Evolutionary conservation across 2,113 vertebrate genomes (phyloP), one percentile per base, ranked within the genome.

Genomic region (Camarhynchus parvulus): DNA sequence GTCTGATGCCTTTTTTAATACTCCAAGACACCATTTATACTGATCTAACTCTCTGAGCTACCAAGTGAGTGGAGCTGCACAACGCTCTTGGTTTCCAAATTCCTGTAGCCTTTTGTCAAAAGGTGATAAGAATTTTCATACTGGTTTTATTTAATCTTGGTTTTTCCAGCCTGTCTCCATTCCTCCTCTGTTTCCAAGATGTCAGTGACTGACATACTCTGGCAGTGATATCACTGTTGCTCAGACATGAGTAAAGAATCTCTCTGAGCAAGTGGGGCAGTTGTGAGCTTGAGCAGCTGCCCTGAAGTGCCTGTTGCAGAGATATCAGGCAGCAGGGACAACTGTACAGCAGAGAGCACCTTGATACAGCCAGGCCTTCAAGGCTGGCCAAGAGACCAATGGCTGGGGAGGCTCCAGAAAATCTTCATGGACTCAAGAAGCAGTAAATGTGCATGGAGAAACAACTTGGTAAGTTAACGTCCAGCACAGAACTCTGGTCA

Each of bases 141-240:
- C 41, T 41, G 31, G 23, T 94, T 55, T 53, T 49, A 21, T 87
- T 84, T 96, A 83, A 52, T 75, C 18, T 62, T 30, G 28, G 44
- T 15, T 35, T 33, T 17, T 52, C 35, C 74, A 82, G n/a, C 39
- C 46, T 56, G 53, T 33, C 62, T 80, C n/a, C 76, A 66, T 87
- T 89, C 80, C 77, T 96, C 64, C 53, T 94, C 94, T 92, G 62
- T 92, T 94, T 92, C 94, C 86, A 77, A 33, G 91, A 79, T 83
- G 76, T 87, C 89, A 91, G 87, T 91, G 76, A 73, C 93, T 95
- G 95, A 92, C 85, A 83, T 44, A 37, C 15, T 67, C 87, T 53
- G 93, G 91, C 94, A 95, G 88, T 85, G 94, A 88, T 79, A 94
- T 92, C 86, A 53, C 72, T 94, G 37, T 46, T 89, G 42, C 75